Evolutionary conservation across 2,888 invertebrate species (phyloP).

Genomic region (Sipha maydis): DNA sequence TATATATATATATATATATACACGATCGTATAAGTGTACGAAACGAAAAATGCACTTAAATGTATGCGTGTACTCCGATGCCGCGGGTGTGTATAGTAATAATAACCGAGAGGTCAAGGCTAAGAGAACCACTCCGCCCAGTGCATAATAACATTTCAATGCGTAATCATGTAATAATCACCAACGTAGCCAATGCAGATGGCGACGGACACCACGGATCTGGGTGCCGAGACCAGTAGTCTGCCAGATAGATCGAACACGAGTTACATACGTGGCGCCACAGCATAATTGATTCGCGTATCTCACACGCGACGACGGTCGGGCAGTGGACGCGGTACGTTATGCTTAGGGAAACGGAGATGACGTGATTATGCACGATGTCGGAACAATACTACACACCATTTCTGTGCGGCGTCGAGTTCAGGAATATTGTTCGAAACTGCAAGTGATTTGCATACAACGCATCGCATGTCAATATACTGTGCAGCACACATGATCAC

Average conservation of each 20-base stretch:
- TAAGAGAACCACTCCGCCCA: slow-evolving; percentile 13
- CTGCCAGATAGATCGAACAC: background rate
- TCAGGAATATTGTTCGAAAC: no score
- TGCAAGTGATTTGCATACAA: no score
- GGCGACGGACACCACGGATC: background rate
- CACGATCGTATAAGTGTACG: no score
- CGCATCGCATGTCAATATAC: no score
- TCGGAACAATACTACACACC: no score
- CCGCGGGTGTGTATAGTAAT: slow-evolving; percentile 8
- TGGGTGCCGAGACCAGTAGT: background rate
- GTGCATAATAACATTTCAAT: slow-evolving; percentile 12
- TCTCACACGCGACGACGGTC: background rate
- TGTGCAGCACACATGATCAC: no score
- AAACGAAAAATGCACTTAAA: slow-evolving; percentile 38
- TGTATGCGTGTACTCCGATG: slow-evolving; percentile 22
- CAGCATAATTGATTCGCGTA: background rate
- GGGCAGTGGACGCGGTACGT: no score
- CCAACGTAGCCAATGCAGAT: background rate
- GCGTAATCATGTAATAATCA: slow-evolving; percentile 10
- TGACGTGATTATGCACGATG: no score
- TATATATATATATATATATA: no score
- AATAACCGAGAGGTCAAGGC: slow-evolving; percentile 59
- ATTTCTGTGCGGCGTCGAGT: no score
- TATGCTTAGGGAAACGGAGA: no score
- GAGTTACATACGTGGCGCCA: slow-evolving; percentile 13